phyloP scores from a whole-genome alignment of 2,113 vertebrate species.

The Tachysurus vachellii region DNA sequence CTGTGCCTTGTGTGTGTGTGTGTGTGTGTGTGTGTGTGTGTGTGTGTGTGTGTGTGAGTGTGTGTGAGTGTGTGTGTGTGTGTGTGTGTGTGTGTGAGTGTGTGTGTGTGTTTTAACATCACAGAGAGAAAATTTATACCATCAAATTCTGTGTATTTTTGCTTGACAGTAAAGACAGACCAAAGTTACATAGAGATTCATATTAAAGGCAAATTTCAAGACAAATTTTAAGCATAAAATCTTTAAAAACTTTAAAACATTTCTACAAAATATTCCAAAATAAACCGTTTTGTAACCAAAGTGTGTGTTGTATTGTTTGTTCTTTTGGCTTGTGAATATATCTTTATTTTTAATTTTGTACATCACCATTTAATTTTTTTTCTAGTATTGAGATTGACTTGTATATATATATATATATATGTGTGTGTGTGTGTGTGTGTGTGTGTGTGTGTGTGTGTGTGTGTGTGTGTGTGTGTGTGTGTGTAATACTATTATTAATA shows the following conservation, averaged over 20 bases:
- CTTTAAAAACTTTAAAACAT: background rate
- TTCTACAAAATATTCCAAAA: background rate
- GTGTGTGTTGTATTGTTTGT: background rate
- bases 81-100: too few relatives aligned
- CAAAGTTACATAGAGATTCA: background rate
- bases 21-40: too few relatives aligned
- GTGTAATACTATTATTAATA: too few relatives aligned
- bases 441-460: too few relatives aligned
- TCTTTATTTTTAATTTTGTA: background rate
- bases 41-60: slow-evolving; percentile 13
- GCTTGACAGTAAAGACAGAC: background rate
- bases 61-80: too few relatives aligned
- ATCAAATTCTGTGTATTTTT: background rate
- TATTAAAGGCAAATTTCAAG: background rate
- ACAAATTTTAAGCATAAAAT: background rate
- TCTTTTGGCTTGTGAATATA: background rate
- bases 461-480: too few relatives aligned
- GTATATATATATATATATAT: too few relatives aligned
- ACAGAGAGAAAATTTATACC: slow-evolving; percentile 14
- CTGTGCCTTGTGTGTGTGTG: slow-evolving; percentile 3
- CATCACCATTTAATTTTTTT: too few relatives aligned
- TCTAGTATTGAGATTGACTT: too few relatives aligned
- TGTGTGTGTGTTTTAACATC: slow-evolving; percentile 25
- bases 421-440: too few relatives aligned
- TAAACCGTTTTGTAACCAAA: background rate